Percentiles rank a stretch among this genome's conserved stretches.
These are phyloP conservation scores for Scolanthus callimorphus DNA, from an alignment of 92 coral and sea anemone species.

Conservation along the genomic window DNA sequence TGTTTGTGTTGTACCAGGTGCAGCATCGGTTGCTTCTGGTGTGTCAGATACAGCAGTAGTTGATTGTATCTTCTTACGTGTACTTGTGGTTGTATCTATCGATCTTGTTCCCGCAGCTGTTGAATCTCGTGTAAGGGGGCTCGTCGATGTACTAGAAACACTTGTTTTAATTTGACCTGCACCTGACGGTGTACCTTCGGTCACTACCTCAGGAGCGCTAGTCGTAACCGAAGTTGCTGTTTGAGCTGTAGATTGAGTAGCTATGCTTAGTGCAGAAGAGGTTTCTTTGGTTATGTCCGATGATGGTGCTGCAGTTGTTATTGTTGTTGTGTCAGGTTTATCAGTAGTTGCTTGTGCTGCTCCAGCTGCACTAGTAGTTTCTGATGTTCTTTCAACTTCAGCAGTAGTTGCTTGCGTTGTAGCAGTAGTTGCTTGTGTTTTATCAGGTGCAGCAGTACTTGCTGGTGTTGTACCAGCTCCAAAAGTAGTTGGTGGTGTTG, in stretches of 20 bases:
- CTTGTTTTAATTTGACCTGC: too few relatives aligned
- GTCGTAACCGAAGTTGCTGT: too few relatives aligned
- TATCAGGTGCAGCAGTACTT: neutral
- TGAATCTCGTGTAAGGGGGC: too few relatives aligned
- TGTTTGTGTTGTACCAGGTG: neutral
- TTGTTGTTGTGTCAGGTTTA: neutral
- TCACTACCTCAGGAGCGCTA: too few relatives aligned
- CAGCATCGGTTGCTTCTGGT: neutral
- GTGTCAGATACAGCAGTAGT: neutral
- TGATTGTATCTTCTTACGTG: neutral
- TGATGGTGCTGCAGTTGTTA: neutral
- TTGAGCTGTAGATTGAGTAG: too few relatives aligned
- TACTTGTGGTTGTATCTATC: neutral
- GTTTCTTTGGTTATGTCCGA: neutral
- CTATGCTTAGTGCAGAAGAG: too few relatives aligned
- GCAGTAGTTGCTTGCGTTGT: neutral
- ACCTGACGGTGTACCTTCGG: too few relatives aligned
- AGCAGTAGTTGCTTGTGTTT: neutral
- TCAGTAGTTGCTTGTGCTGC: neutral
- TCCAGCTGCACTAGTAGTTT: neutral
- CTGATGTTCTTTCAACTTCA: neutral
- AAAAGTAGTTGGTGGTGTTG: neutral
- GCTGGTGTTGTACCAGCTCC: neutral
- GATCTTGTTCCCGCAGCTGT: too few relatives aligned
- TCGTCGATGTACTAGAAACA: too few relatives aligned